These are phyloP conservation scores for Alethe diademata DNA, from an alignment of 2,113 vertebrate species.

Conservation along the genomic window DNA sequence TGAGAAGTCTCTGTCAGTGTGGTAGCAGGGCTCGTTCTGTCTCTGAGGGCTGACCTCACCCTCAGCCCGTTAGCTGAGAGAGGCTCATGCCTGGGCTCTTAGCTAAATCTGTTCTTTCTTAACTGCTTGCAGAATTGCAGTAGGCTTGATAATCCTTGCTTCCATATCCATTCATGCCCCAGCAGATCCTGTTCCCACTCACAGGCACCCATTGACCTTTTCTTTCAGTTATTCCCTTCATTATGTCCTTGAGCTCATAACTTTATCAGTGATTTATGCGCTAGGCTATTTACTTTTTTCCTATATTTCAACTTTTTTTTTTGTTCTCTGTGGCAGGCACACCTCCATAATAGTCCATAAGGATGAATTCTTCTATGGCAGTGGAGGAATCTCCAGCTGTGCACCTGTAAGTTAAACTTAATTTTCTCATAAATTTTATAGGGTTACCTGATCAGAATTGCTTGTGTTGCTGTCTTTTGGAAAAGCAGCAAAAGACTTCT, in stretches of 20 bases:
- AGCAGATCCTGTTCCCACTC: neutral
- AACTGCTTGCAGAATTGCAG: neutral
- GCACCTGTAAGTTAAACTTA: constrained; percentile 81
- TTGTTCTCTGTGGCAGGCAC: constrained; percentile 79
- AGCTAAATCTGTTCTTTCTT: neutral
- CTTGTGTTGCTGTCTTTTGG: neutral
- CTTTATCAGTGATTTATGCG: neutral
- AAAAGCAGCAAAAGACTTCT: neutral
- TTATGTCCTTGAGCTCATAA: neutral
- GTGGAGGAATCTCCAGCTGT: constrained; percentile 86
- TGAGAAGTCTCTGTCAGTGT: neutral
- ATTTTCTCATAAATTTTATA: neutral
- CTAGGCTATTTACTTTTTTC: neutral
- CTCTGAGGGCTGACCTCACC: neutral
- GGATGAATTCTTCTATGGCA: constrained; percentile 91
- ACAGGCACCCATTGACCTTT: neutral
- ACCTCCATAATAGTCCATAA: constrained; percentile 90
- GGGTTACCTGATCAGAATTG: neutral
- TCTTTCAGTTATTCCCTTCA: neutral
- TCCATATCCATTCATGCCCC: neutral
- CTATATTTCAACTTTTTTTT: neutral
- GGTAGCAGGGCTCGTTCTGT: neutral
- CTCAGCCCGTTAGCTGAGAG: neutral
- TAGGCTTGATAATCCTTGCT: neutral
- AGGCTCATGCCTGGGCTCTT: neutral